Conservation (phyloP, 1,140 invertebrate genomes). For the Drosophila tani region DNA sequence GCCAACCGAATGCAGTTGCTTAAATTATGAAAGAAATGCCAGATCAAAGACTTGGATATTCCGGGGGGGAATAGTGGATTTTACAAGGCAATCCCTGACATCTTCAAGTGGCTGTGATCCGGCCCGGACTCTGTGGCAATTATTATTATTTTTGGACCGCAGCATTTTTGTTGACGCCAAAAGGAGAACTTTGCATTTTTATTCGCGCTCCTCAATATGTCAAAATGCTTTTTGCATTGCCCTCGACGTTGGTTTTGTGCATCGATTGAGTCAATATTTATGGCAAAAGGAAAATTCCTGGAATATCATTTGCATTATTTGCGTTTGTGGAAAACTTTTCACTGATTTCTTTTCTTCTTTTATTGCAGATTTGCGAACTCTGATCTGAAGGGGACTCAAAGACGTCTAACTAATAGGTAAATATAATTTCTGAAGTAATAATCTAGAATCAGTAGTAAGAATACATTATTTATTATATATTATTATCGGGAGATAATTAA, state of each 20-base stretch:
- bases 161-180: conserved; percentile 41
- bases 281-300: conserved; percentile 10
- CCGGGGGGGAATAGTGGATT: neutral
- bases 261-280: conserved; percentile 22
- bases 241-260: conserved; percentile 27
- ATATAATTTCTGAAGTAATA: neutral
- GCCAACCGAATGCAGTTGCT: conserved; percentile 47
- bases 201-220: conserved; percentile 43
- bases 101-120: conserved; percentile 48
- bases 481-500: too few species aligned
- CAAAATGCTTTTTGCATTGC: conserved; percentile 29
- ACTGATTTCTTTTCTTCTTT: neutral
- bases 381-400: conserved; percentile 2
- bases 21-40: conserved; percentile 47
- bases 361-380: conserved; percentile 40
- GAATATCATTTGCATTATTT: conserved; percentile 22
- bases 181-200: conserved; percentile 42
- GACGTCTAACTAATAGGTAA: conserved; percentile 35
- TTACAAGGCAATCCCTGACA: conserved; percentile 41
- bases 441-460: too few species aligned
- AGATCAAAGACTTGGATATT: conserved; percentile 30
- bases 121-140: conserved; percentile 18
- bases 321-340: neutral
- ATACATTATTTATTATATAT: too few species aligned
- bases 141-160: conserved; percentile 46